These are phyloP conservation scores for Cremastinae sp. DNA, from an alignment of 2,888 invertebrate species.

Conservation along the genomic window DNA sequence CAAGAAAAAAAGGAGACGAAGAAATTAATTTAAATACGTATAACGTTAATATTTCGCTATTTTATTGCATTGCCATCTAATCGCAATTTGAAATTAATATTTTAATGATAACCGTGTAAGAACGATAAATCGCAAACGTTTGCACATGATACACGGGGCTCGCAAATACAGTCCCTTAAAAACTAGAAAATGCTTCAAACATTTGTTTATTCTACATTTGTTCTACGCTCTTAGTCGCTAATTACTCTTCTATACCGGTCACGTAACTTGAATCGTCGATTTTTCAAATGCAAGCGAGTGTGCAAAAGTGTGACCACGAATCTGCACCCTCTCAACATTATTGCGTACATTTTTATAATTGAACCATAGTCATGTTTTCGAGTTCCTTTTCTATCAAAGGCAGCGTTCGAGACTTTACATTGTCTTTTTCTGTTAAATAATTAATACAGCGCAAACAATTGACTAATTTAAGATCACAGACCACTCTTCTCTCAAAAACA, in stretches of 20 bases:
- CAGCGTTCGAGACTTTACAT: not conserved
- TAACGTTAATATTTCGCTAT: too few relatives aligned
- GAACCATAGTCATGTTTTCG: not conserved
- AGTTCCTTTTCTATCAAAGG: too few relatives aligned
- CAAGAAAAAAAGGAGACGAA: too few relatives aligned
- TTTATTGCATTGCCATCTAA: too few relatives aligned
- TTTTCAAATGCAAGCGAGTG: constrained; percentile 25
- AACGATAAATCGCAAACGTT: constrained; percentile 52
- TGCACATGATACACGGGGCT: constrained; percentile 30
- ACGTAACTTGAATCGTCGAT: not conserved
- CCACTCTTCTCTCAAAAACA: constrained; percentile 35
- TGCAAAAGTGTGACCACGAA: constrained; percentile 15
- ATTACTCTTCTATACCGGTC: not conserved
- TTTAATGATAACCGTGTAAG: constrained; percentile 27
- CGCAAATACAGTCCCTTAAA: constrained; percentile 33
- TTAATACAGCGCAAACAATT: constrained; percentile 34
- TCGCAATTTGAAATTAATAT: not conserved
- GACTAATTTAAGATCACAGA: constrained; percentile 57
- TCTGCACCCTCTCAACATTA: constrained; percentile 3
- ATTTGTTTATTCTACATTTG: constrained; percentile 30
- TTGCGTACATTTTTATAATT: not conserved
- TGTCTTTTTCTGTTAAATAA: constrained; percentile 6
- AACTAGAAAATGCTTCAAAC: constrained; percentile 51
- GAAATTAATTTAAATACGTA: too few relatives aligned
- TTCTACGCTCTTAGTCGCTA: constrained; percentile 34